Percentiles rank a stretch among this genome's conserved stretches.
Conservation (phyloP, 1,140 invertebrate species). For the Tribolium castaneum region DNA sequence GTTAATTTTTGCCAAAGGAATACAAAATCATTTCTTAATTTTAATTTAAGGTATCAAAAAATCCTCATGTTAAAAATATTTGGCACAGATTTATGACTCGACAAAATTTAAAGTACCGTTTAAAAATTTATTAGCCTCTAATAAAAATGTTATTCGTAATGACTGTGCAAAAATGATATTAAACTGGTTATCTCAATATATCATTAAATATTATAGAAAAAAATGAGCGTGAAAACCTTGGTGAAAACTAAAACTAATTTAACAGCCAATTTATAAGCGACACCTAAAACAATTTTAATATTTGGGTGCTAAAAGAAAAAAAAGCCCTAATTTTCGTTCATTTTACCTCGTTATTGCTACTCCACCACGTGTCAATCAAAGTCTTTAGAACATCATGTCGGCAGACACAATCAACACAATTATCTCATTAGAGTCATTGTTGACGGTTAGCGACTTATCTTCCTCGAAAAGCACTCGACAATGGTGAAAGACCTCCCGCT, state of each 20-base stretch:
- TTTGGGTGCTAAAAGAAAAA: too few relatives aligned
- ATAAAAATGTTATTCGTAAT: background rate
- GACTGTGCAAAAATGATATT: background rate
- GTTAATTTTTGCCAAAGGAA: too few relatives aligned
- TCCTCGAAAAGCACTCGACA: background rate
- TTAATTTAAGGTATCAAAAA: too few relatives aligned
- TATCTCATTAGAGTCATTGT: conserved; percentile 18
- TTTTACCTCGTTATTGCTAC: too few relatives aligned
- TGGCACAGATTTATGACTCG: background rate
- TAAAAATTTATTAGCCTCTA: background rate
- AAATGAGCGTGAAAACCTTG: background rate
- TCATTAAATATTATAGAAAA: background rate
- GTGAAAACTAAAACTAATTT: too few relatives aligned
- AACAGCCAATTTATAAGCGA: too few relatives aligned
- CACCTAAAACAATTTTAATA: too few relatives aligned
- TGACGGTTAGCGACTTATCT: background rate
- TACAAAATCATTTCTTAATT: too few relatives aligned
- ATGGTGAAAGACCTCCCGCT: conserved; percentile 3
- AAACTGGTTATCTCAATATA: background rate
- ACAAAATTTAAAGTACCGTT: background rate
- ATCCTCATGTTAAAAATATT: background rate
- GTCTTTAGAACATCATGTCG: background rate
- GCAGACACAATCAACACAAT: conserved; percentile 2
- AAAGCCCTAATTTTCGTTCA: too few relatives aligned
- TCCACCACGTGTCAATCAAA: background rate